Conservation (phyloP, 2,888 invertebrate species). For the Spatulosminthurus flaviceps region DNA sequence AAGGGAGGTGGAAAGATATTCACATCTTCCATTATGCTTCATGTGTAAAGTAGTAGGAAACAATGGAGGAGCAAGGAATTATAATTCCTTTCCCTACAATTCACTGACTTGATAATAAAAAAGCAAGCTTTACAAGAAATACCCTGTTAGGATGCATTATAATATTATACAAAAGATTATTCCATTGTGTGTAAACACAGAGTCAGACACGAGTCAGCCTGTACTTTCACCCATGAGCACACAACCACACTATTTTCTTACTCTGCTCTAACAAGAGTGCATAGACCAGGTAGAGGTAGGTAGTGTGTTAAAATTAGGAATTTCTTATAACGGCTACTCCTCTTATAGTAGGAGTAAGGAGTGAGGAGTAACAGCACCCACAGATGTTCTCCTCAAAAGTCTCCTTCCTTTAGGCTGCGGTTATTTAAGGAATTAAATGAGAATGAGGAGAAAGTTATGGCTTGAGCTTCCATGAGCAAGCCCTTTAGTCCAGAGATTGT, state of each 20-base stretch:
- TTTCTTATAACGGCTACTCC: no score
- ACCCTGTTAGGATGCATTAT: not conserved
- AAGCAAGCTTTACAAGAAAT: not conserved
- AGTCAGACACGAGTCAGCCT: no score
- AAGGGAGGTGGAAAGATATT: slow-evolving; percentile 15
- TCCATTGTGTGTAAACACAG: not conserved
- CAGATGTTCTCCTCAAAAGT: no score
- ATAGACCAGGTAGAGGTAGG: no score
- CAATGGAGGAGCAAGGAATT: slow-evolving; percentile 2
- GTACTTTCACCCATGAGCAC: no score
- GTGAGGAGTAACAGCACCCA: no score
- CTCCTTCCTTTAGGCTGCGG: not conserved
- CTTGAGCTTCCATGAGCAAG: not conserved
- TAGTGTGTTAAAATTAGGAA: no score
- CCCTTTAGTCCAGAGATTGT: no score
- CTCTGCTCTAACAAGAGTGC: no score
- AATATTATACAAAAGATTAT: not conserved
- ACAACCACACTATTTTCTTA: no score
- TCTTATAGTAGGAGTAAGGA: not conserved
- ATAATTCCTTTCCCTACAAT: slow-evolving; percentile 29
- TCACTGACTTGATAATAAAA: not conserved
- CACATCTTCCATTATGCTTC: slow-evolving; percentile 1
- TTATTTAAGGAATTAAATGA: slow-evolving; percentile 7
- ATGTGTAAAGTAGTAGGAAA: no score
- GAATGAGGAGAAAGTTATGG: not conserved